Conservation (phyloP, 2,113 vertebrate species). For the Strigops habroptila region DNA sequence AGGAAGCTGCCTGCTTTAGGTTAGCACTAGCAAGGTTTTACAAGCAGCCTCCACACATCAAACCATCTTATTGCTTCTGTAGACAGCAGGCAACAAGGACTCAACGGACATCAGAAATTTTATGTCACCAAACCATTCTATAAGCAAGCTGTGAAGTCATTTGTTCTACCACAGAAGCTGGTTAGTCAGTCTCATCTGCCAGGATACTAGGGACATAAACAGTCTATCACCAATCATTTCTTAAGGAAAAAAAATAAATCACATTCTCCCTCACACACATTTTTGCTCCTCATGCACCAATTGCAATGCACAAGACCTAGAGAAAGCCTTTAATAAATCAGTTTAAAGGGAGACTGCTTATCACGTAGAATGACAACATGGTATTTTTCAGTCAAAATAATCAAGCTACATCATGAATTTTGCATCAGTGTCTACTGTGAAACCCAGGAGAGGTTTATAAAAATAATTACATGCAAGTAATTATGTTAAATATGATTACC, state of each 20-base stretch:
- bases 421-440: neutral
- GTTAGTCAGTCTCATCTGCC: neutral
- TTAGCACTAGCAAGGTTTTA: neutral
- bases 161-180: neutral
- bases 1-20: neutral
- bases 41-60: neutral
- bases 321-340: neutral
- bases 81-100: neutral
- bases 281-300: neutral
- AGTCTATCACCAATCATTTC: neutral
- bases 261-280: neutral
- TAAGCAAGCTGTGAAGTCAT: neutral
- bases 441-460: constrained; percentile 23
- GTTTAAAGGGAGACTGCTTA: neutral
- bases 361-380: neutral
- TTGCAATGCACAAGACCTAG: neutral
- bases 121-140: neutral
- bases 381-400: neutral
- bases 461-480: constrained; percentile 24
- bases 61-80: neutral
- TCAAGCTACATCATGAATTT: neutral
- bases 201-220: neutral
- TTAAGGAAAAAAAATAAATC: neutral
- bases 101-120: neutral
- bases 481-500: constrained; percentile 35